These are phyloP conservation scores for Panulirus ornatus DNA, from an alignment of 1,140 invertebrate species.

Conservation along the genomic window DNA sequence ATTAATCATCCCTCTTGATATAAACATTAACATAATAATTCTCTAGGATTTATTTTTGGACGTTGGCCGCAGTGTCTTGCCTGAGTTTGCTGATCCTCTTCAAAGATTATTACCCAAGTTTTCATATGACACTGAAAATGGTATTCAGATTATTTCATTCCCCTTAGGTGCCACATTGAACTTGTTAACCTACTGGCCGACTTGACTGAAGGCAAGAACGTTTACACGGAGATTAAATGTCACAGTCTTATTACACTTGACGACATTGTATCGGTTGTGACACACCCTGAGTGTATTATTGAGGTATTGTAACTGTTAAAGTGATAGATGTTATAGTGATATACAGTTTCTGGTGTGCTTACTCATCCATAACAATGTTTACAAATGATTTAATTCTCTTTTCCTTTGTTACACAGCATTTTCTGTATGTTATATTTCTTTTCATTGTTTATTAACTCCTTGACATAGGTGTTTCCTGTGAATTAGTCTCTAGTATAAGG, in stretches of 20 bases:
- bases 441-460: no score
- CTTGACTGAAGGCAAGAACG: conserved; percentile 99
- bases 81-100: background rate
- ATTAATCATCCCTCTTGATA: conserved; percentile 17
- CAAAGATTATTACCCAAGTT: background rate
- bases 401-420: background rate
- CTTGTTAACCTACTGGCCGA: conserved; percentile 96
- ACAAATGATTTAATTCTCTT: background rate
- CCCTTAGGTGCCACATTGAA: conserved; percentile 95
- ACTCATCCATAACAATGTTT: conserved; percentile 8
- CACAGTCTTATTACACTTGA: conserved; percentile 98
- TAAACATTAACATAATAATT: background rate
- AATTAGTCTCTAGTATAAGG: no score
- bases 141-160: conserved; percentile 1
- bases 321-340: conserved; percentile 20
- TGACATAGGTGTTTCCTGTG: no score
- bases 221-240: conserved; percentile 99
- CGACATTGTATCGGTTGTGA: conserved; percentile 97
- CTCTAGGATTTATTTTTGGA: background rate
- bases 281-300: conserved; percentile 93
- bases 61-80: background rate
- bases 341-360: conserved; percentile 36
- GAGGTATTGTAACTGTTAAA: conserved; percentile 83
- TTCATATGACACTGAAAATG: background rate
- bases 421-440: no score